Percentiles rank a stretch among this genome's conserved stretches.
Evolutionary conservation across 2,113 vertebrate genomes (phyloP).

Genomic region (Trichechus manatus): DNA sequence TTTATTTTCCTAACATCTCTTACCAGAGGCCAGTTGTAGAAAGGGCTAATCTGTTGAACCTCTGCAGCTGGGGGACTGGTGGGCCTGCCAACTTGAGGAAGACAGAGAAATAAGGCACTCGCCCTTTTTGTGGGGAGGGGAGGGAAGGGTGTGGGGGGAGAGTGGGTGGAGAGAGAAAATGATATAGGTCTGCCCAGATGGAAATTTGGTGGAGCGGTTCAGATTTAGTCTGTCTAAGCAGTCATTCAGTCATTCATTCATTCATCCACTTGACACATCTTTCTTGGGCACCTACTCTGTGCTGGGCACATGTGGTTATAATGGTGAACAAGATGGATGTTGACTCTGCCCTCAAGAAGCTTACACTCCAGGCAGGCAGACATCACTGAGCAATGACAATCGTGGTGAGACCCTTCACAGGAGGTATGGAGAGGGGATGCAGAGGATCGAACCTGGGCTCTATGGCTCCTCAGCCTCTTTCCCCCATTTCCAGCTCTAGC

Average conservation of each 20-base stretch:
- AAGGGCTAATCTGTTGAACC: conserved; percentile 76
- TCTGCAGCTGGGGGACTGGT: conserved; percentile 71
- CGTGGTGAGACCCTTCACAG: background rate
- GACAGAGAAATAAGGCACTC: conserved; percentile 73
- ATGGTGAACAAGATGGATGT: background rate
- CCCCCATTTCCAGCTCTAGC: background rate
- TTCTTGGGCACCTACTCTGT: background rate
- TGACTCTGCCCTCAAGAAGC: background rate
- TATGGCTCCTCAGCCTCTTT: background rate
- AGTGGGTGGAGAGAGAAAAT: conserved; percentile 26
- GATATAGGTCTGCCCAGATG: background rate
- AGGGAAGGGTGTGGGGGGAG: conserved; percentile 58
- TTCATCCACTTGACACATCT: background rate
- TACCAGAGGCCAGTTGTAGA: conserved; percentile 63
- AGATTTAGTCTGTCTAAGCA: background rate
- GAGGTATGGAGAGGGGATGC: background rate
- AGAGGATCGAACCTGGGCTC: background rate
- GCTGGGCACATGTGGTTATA: background rate
- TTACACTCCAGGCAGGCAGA: background rate
- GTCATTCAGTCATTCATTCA: background rate
- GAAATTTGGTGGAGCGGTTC: background rate
- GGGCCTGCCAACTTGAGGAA: conserved; percentile 66
- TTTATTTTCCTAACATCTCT: conserved; percentile 84
- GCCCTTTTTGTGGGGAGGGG: conserved; percentile 68
- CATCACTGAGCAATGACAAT: background rate